Conservation (phyloP, 2,888 invertebrate genomes). For the Eupithecia subumbrata region DNA sequence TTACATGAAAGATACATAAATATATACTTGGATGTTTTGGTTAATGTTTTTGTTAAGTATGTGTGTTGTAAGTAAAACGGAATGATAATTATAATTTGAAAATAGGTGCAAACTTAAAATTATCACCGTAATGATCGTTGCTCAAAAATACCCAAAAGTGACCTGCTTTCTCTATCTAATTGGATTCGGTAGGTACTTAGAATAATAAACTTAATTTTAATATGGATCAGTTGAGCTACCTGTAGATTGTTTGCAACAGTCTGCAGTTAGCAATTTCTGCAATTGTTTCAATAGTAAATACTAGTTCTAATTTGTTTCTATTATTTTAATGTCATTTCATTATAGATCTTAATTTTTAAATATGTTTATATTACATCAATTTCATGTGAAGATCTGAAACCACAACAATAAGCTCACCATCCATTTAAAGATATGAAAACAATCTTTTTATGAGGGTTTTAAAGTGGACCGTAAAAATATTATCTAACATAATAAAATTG, state of each 20-base stretch:
- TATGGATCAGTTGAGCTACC: too few species aligned
- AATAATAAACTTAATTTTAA: too few species aligned
- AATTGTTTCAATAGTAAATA: too few species aligned
- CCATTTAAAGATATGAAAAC: conserved; percentile 12
- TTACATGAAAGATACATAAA: background rate
- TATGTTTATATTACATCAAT: background rate
- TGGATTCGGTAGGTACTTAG: background rate
- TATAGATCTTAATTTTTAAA: too few species aligned
- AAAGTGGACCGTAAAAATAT: conserved; percentile 15
- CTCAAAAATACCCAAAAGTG: background rate
- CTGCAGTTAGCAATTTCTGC: too few species aligned
- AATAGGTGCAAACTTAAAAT: background rate
- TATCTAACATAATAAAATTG: conserved; percentile 17
- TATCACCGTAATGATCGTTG: background rate
- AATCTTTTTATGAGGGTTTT: conserved; percentile 14
- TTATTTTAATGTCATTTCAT: too few species aligned
- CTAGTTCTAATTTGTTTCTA: too few species aligned
- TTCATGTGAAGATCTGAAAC: background rate
- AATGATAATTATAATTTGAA: background rate
- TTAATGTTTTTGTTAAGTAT: background rate
- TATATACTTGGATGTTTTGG: background rate
- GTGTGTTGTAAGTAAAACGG: background rate
- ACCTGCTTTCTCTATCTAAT: background rate
- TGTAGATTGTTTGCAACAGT: too few species aligned
- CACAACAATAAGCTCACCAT: conserved; percentile 5